phyloP scores from a whole-genome alignment of 92 coral and sea anemone species.

The Actinernus sp. region DNA sequence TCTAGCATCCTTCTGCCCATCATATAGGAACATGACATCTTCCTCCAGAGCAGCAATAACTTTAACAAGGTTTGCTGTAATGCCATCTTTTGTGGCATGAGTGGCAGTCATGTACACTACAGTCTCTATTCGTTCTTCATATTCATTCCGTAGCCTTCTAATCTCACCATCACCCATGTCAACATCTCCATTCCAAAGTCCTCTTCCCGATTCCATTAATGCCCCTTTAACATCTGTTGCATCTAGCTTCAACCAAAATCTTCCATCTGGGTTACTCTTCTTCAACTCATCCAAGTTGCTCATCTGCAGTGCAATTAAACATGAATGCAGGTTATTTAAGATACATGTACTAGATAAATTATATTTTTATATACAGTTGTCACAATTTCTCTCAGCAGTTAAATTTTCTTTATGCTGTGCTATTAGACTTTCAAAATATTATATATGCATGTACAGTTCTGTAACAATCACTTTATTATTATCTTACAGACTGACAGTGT shows the following conservation, averaged over 20 bases:
- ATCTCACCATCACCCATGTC: conserved; percentile 45
- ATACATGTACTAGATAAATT: too few species aligned
- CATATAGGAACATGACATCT: conserved; percentile 17
- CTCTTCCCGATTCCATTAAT: conserved; percentile 36
- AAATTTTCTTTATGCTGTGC: too few species aligned
- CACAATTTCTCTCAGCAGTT: too few species aligned
- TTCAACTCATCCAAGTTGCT: conserved; percentile 11
- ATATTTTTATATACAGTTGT: too few species aligned
- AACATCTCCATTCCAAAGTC: conserved; percentile 55
- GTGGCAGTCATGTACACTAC: not conserved
- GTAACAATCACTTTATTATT: too few species aligned
- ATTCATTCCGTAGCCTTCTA: conserved; percentile 18
- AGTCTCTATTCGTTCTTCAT: conserved; percentile 10
- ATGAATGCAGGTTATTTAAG: too few species aligned
- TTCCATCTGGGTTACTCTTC: conserved; percentile 27
- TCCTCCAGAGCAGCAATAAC: not conserved
- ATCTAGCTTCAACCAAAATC: conserved; percentile 53
- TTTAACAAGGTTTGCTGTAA: not conserved
- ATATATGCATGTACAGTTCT: too few species aligned
- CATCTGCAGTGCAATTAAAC: not conserved
- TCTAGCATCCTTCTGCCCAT: conserved; percentile 23
- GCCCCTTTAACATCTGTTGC: conserved; percentile 41
- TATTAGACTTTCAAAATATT: too few species aligned
- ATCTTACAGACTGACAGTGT: too few species aligned
- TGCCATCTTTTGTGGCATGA: not conserved